These are phyloP conservation scores for Stenotaenia linearis DNA, from an alignment of 2,888 invertebrate genomes.

Conservation along the genomic window DNA sequence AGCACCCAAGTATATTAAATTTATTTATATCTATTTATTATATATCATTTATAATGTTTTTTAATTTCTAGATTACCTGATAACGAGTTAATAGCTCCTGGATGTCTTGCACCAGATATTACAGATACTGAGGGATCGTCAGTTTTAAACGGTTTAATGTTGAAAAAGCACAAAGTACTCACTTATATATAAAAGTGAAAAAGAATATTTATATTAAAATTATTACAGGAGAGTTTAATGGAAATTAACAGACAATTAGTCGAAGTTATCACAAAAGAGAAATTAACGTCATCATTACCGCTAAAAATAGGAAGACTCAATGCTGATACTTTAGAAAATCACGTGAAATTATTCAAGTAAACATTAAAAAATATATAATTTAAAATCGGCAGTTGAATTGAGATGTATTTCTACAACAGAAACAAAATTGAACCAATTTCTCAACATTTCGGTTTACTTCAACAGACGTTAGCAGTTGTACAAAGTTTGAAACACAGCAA, in stretches of 20 bases:
- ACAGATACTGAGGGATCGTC: constrained; percentile 37
- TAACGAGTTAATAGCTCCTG: constrained; percentile 38
- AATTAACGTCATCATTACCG: neutral
- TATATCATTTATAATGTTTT: constrained; percentile 24
- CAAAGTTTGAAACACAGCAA: constrained; percentile 30
- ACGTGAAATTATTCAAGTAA: constrained; percentile 27
- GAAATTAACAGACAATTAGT: constrained; percentile 45
- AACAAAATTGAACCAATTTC: neutral
- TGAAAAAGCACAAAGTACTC: constrained; percentile 42
- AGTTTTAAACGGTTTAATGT: constrained; percentile 41
- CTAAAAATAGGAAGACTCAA: constrained; percentile 35
- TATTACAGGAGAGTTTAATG: constrained; percentile 46
- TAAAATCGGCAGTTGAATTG: no score
- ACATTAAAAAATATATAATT: neutral
- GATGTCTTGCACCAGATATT: constrained; percentile 42
- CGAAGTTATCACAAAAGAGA: constrained; percentile 43
- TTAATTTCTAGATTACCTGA: neutral
- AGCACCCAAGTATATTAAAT: constrained; percentile 52
- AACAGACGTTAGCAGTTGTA: constrained; percentile 28
- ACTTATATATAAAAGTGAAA: neutral
- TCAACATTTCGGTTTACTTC: constrained; percentile 29
- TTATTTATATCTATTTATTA: no score
- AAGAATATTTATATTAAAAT: neutral
- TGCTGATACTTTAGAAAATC: constrained; percentile 32
- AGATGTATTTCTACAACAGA: no score